These are phyloP conservation scores for Metallyticus violacea DNA, from an alignment of 2,888 invertebrate genomes.

Conservation along the genomic window DNA sequence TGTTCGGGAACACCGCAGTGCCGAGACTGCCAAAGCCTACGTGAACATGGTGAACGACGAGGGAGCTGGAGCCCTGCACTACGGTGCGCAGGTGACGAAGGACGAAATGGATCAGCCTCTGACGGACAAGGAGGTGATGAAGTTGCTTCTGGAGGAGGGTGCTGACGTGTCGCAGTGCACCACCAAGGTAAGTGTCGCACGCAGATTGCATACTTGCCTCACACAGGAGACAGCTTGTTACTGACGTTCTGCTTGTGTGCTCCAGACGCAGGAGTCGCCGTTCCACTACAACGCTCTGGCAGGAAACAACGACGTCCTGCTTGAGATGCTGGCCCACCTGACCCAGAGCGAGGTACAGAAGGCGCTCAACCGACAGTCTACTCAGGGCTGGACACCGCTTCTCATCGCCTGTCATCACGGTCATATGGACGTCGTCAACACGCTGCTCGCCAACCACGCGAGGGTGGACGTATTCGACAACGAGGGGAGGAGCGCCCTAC, in stretches of 20 bases:
- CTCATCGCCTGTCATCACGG: slow-evolving; percentile 94
- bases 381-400: slow-evolving; percentile 95
- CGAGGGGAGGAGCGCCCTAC: slow-evolving; percentile 92
- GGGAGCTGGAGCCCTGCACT: slow-evolving; percentile 93
- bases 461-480: slow-evolving; percentile 98
- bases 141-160: slow-evolving; percentile 83
- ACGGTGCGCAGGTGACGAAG: slow-evolving; percentile 85
- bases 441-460: slow-evolving; percentile 88
- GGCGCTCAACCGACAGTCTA: slow-evolving; percentile 91
- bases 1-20: slow-evolving; percentile 71
- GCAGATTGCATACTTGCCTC: too few species aligned
- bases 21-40: slow-evolving; percentile 76
- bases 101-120: slow-evolving; percentile 73
- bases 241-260: too few species aligned
- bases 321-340: slow-evolving; percentile 92
- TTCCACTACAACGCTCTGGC: slow-evolving; percentile 94
- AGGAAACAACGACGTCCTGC: slow-evolving; percentile 92
- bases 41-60: slow-evolving; percentile 87
- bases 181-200: slow-evolving; percentile 52
- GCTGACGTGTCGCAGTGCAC: slow-evolving; percentile 86
- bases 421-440: slow-evolving; percentile 89
- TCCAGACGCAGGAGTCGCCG: slow-evolving; percentile 83
- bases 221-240: too few species aligned
- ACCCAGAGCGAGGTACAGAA: slow-evolving; percentile 86
- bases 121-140: slow-evolving; percentile 78